phyloP scores from a whole-genome alignment of 1,140 invertebrate genomes.

The Heliconius nattereri region DNA sequence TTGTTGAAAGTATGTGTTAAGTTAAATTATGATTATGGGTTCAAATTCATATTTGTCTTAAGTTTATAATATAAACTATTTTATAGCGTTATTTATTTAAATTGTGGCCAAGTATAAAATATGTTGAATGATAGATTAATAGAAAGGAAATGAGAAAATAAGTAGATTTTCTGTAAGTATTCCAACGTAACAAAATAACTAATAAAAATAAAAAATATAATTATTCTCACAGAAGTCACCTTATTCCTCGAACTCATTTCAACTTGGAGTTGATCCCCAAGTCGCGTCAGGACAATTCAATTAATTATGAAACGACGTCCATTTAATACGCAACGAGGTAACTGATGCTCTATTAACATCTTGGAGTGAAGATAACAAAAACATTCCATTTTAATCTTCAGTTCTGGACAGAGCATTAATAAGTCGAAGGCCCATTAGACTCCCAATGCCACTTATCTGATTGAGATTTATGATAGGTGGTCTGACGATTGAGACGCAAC shows the following conservation, averaged over 20 bases:
- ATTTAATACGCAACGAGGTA: slow-evolving; percentile 19
- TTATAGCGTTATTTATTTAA: no score
- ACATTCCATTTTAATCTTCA: slow-evolving; percentile 40
- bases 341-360: slow-evolving; percentile 27
- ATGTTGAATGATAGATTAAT: no score
- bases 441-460: slow-evolving; percentile 74
- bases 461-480: slow-evolving; percentile 75
- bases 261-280: not conserved
- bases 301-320: slow-evolving; percentile 15
- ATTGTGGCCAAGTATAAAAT: no score
- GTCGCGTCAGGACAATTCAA: not conserved
- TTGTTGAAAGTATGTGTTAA: not conserved
- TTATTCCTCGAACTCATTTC: not conserved
- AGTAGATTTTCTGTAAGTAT: no score
- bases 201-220: not conserved
- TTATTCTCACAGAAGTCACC: not conserved
- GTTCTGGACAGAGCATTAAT: slow-evolving; percentile 61
- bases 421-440: slow-evolving; percentile 71
- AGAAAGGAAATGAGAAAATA: no score
- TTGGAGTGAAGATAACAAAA: slow-evolving; percentile 43
- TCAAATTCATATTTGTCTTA: no score
- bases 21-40: no score
- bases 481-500: slow-evolving; percentile 63
- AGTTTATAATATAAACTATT: no score
- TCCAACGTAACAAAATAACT: no score